Evolutionary conservation across 2,888 invertebrate species (phyloP).

Genomic region (Argyresthia albistria): DNA sequence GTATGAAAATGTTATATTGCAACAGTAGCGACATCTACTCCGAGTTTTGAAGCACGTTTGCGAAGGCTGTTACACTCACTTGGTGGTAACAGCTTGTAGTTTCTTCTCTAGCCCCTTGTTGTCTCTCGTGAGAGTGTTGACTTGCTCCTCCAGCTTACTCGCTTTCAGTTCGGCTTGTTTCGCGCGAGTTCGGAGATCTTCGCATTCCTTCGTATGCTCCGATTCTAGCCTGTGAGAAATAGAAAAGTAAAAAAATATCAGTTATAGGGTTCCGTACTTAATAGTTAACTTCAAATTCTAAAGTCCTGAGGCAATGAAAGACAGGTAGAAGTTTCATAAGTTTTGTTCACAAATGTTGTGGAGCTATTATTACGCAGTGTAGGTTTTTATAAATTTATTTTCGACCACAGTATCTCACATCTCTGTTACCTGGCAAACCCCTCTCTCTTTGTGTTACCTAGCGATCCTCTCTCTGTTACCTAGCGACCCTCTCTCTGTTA

Average conservation of each 20-base stretch:
- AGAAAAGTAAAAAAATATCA: neutral
- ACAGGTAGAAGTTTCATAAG: too few relatives aligned
- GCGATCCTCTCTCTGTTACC: slow-evolving; percentile 84
- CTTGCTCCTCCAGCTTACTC: slow-evolving; percentile 47
- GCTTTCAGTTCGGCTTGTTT: slow-evolving; percentile 62
- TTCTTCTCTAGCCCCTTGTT: slow-evolving; percentile 81
- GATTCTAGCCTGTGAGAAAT: slow-evolving; percentile 50
- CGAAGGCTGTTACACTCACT: slow-evolving; percentile 39
- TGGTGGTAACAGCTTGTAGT: slow-evolving; percentile 73
- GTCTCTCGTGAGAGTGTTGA: slow-evolving; percentile 73
- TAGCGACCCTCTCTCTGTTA: too few relatives aligned
- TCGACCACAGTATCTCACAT: too few relatives aligned
- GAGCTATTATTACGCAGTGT: too few relatives aligned
- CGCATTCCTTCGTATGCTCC: slow-evolving; percentile 59
- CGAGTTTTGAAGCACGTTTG: too few relatives aligned
- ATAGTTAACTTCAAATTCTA: too few relatives aligned
- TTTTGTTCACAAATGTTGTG: too few relatives aligned
- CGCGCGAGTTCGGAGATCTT: slow-evolving; percentile 66
- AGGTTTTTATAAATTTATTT: neutral
- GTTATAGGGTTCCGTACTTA: too few relatives aligned
- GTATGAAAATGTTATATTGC: too few relatives aligned
- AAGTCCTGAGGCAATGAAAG: too few relatives aligned
- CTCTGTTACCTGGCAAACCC: neutral
- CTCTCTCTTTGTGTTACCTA: slow-evolving; percentile 74
- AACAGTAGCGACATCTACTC: too few relatives aligned